Percentiles rank a stretch among this genome's conserved stretches.
Evolutionary conservation across 2,888 invertebrate genomes (phyloP).

Genomic region (Brachyptera risi): DNA sequence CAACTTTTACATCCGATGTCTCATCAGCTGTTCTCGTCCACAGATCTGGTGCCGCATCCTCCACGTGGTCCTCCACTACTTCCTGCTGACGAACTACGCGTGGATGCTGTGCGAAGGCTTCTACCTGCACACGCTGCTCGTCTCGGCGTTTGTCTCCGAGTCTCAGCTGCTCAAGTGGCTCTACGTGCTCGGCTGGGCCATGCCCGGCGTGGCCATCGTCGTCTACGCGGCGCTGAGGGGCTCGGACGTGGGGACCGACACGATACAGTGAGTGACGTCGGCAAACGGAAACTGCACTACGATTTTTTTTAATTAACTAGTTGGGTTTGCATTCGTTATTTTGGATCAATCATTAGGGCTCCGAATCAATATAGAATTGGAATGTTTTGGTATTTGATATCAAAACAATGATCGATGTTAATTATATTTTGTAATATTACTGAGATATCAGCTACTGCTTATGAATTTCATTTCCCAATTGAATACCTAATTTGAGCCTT

Average conservation of each 20-base stretch:
- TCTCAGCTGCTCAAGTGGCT: constrained; percentile 77
- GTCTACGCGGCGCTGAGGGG: constrained; percentile 65
- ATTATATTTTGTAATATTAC: no score
- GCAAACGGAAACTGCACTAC: constrained; percentile 43
- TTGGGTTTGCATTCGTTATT: no score
- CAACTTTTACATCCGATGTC: no score
- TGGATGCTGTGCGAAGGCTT: constrained; percentile 97
- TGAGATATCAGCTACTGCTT: no score
- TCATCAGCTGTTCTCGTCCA: constrained; percentile 36
- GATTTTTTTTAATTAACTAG: background rate
- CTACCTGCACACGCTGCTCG: constrained; percentile 89
- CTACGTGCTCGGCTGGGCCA: constrained; percentile 79
- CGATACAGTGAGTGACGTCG: background rate
- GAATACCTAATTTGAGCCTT: no score
- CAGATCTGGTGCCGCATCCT: constrained; percentile 77
- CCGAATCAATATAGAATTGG: no score
- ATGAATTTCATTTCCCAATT: no score
- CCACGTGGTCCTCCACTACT: constrained; percentile 80
- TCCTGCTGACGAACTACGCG: constrained; percentile 86
- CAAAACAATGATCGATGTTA: no score
- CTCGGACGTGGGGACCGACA: constrained; percentile 45
- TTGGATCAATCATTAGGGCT: no score
- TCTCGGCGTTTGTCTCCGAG: constrained; percentile 87
- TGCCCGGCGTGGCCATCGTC: constrained; percentile 63
- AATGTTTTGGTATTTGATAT: no score